Evolutionary conservation across 2,797 vertebrate genomes (phyloP), one percentile per base, ranked within the genome.

Genomic region (Salarias fasciatus): DNA sequence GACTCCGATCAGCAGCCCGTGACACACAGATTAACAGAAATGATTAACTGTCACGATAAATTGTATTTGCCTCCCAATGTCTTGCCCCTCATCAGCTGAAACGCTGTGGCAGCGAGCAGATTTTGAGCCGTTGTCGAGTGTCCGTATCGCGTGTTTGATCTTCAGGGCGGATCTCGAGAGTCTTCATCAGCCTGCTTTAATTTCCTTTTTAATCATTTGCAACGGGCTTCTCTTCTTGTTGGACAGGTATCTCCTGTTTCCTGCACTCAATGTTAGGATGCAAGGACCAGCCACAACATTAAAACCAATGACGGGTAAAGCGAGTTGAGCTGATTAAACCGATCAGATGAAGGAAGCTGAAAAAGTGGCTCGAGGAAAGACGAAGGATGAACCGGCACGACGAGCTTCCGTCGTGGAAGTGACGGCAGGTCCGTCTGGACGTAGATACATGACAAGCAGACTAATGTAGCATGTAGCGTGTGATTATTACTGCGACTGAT

Each of bases 1-100:
- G 80, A 59, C 71, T 74, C 75, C 61, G 87, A 87, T 86, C 87
- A 82, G 75, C 81, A 43, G 75, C 53, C 79, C 55, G 68, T 83
- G 82, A 75, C 86, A 74, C 76, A 42, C 86, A 86, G 88, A 91
- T 90, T 90, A 90, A 89, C 86, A 82, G 71, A 80, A 86, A 86
- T 85, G 89, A 91, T 90, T 86, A 90, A 83, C 86, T 88, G 89
- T 90, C 86, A 86, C 8, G 31, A 84, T 74, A 72, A 85, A 88
- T 90, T 82, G 74, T 66, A 76, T 87, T 86, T 74, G 80, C 81
- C 72, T 83, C 60, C 14, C 11, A 51, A 1, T 69, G 74, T 77
- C 77, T 69, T 31, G 79, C 53, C 69, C 76, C 74, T 76, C 82
- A 56, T 75, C 75, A 50, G 51, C 49, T 41, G 56, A 69, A 47